Conservation (phyloP, 2,888 invertebrate genomes). For the Tenthredo mesomela region DNA sequence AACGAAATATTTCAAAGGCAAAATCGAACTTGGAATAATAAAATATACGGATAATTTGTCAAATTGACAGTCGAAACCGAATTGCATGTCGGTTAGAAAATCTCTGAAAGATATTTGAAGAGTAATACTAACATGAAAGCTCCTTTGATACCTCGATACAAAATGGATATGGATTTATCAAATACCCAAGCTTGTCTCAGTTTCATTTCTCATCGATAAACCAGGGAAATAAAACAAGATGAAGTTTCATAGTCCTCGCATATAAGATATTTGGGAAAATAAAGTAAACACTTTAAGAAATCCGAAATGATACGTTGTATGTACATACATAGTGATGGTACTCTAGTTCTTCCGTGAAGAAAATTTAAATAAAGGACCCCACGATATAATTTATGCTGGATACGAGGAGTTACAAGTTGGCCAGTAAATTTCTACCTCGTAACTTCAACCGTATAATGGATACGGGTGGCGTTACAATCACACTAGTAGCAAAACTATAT, state of each 20-base stretch:
- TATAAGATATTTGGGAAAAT: not conserved
- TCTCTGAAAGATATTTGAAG: not conserved
- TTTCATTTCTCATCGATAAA: not conserved
- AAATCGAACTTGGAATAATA: not conserved
- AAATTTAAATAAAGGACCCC: conserved; percentile 60
- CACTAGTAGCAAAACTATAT: not conserved
- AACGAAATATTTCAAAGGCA: not conserved
- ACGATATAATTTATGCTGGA: conserved; percentile 66
- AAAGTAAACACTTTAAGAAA: not conserved
- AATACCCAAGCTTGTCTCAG: not conserved
- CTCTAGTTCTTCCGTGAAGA: not conserved
- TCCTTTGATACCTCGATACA: not conserved
- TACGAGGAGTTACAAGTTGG: conserved; percentile 68
- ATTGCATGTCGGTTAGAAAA: not conserved
- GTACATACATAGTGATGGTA: not conserved
- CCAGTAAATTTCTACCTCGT: conserved; percentile 71
- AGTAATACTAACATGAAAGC: not conserved
- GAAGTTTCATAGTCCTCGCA: not conserved
- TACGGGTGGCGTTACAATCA: conserved; percentile 11
- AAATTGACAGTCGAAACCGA: conserved; percentile 7
- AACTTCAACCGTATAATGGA: conserved; percentile 65
- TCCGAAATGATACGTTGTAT: not conserved
- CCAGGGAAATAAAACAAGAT: not conserved
- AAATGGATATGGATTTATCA: conserved; percentile 6
- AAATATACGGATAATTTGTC: conserved; percentile 22